Base-by-base conservation (phyloP, 64 coral and sea anemone species). In the Montipora sp. region DNA sequence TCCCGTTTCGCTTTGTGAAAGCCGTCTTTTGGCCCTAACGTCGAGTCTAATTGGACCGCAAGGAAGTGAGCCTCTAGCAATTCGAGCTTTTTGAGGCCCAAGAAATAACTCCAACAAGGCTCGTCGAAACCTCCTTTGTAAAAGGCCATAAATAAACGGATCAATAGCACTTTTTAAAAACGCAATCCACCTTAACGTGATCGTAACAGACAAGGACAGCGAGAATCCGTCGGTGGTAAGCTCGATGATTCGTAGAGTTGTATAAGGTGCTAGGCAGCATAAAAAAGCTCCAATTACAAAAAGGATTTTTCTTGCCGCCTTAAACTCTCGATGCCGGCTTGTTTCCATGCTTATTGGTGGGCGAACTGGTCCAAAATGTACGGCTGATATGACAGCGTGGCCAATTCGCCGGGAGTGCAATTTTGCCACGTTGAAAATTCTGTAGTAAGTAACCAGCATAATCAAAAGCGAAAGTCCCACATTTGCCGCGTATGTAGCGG, bases 271-370 rank as follows among this genome's bases (percentile, higher is more conserved):
- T 14, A 94, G 86, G 67, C 98, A 99, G 50, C 92, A 96, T 15
- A 99, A 21, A 47, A 99, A 99, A 15, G 98, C 92, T n/a, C 94
- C 98, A 11, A 99, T 96, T 18, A 99, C 98, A 75, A 99, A 96
- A 5, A 99, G 69, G 47, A 99, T 99, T 84, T 99, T 99, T 8
- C 98, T 86, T n/a, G 98, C 98, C 14, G 98, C 94, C 44, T 95
- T 94, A 27, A 96, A 96, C 58, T 99, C 98, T 24, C 98, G 72
- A 66, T 99, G 98, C 1, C 98, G 70, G 36, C 98, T 96, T 2
- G 92, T 80, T 57, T 99, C 98, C 6, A 89, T 96, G 7, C 91
- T 87, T 44, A 88, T 73, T 9, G 91, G 68, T 20, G 84, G 88
- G 6, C 87, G 80, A 12, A 94, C 92, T 12, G 94, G 89, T 14